Percentiles rank a stretch among this genome's conserved stretches.
Evolutionary conservation across 2,113 vertebrate species (phyloP).

Genomic region (Sakesphorus luctuosus): DNA sequence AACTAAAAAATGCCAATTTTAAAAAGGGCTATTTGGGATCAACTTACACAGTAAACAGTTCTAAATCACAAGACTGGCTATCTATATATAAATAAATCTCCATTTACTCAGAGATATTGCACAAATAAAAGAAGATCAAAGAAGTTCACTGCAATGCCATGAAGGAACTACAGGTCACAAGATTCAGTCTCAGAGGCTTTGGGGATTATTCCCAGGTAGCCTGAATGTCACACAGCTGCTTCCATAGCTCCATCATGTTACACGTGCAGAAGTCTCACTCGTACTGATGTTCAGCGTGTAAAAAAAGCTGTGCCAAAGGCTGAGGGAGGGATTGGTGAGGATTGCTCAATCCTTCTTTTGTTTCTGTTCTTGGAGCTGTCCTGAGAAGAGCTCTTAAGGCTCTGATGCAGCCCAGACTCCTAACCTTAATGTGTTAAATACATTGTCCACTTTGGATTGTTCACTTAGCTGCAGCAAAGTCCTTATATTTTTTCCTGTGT

Average conservation of each 20-base stretch:
- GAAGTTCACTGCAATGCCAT: not conserved
- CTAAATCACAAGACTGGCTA: not conserved
- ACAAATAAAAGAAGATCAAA: not conserved
- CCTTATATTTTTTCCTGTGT: conserved; percentile 33
- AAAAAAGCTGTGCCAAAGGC: not conserved
- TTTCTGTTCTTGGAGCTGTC: conserved; percentile 8
- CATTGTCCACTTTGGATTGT: conserved; percentile 33
- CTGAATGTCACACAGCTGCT: not conserved
- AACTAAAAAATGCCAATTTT: not conserved
- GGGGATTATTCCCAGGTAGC: not conserved
- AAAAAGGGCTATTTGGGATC: not conserved
- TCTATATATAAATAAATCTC: not conserved
- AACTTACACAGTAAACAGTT: not conserved
- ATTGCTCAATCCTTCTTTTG: not conserved
- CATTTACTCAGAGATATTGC: not conserved
- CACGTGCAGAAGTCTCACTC: not conserved
- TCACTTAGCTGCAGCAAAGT: conserved; percentile 30
- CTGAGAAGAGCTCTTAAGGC: not conserved
- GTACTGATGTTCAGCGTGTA: rapidly evolving
- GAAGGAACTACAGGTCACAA: not conserved
- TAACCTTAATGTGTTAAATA: conserved; percentile 33
- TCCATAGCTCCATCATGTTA: not conserved
- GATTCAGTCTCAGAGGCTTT: not conserved
- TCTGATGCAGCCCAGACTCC: conserved; percentile 34
- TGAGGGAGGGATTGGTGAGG: not conserved